Conservation (phyloP, 1,140 invertebrate genomes). For the Eulimnadia texana region DNA sequence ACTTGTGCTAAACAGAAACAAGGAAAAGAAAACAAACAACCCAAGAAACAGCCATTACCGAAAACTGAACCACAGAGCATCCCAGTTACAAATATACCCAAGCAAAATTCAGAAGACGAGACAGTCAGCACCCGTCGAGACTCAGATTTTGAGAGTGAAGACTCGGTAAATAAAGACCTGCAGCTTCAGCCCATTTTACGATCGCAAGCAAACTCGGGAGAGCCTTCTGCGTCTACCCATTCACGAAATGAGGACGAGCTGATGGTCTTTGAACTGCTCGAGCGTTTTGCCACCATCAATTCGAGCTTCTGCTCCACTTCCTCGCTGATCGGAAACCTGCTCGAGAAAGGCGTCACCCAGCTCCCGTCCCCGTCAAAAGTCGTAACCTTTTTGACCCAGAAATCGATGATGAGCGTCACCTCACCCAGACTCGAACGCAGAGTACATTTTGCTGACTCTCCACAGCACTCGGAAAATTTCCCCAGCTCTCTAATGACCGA, state of each 20-base stretch:
- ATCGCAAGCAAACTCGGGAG: not conserved
- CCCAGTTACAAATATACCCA: not conserved
- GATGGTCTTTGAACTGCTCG: constrained; percentile 12
- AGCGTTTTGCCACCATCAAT: constrained; percentile 11
- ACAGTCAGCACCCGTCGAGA: not conserved
- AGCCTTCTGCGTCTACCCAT: not conserved
- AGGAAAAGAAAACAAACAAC: not conserved
- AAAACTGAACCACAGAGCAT: not conserved
- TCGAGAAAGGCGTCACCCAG: constrained; percentile 10
- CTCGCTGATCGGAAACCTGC: constrained; percentile 9
- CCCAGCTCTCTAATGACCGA: not conserved
- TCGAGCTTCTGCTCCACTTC: constrained; percentile 11
- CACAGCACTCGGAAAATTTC: not conserved
- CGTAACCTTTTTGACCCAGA: constrained; percentile 2
- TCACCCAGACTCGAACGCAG: not conserved
- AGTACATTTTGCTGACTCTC: not conserved
- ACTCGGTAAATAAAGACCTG: no score
- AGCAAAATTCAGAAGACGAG: no score
- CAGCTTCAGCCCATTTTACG: no score
- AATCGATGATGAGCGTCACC: not conserved
- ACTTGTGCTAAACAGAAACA: not conserved
- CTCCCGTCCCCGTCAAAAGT: constrained; percentile 7
- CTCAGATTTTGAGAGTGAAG: no score
- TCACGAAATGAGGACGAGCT: constrained; percentile 7
- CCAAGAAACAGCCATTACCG: not conserved